A percentile compares a stretch with the other conserved stretches of the same genome.
Evolutionary conservation across 1,140 invertebrate species (phyloP).

Genomic region (Hylaeus volcanicus): DNA sequence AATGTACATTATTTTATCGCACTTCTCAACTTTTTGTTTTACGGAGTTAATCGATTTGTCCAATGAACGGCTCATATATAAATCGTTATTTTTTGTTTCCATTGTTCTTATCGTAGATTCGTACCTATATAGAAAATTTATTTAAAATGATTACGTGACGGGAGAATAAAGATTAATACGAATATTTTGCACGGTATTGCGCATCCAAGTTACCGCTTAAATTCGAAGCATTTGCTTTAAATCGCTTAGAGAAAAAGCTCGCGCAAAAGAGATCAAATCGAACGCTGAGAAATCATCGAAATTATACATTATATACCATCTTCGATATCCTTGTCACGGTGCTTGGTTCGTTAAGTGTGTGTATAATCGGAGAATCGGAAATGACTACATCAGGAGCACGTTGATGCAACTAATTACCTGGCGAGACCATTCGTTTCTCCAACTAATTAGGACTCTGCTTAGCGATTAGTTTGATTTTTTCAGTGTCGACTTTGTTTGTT

Average conservation of each 20-base stretch:
- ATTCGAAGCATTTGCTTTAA: conserved; percentile 45
- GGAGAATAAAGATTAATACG: background rate
- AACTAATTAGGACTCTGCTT: conserved; percentile 39
- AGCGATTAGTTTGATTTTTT: conserved; percentile 50
- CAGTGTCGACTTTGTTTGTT: conserved; percentile 53
- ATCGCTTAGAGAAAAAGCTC: conserved; percentile 42
- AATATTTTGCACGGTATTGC: conserved; percentile 43
- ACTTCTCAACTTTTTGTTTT: too few relatives aligned
- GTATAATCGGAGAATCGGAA: background rate
- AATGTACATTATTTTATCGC: too few relatives aligned
- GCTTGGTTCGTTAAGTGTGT: background rate
- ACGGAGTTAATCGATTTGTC: too few relatives aligned
- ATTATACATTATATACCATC: background rate
- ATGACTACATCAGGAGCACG: conserved; percentile 1
- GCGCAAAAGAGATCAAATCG: conserved; percentile 43
- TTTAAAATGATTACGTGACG: background rate
- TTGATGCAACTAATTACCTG: conserved; percentile 7
- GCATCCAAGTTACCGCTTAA: conserved; percentile 45
- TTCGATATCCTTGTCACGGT: background rate
- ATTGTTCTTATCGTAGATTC: too few relatives aligned
- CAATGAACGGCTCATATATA: too few relatives aligned
- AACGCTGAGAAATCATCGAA: conserved; percentile 35
- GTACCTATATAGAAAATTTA: background rate
- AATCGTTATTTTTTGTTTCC: too few relatives aligned
- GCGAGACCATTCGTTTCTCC: conserved; percentile 33